Evolutionary conservation across 2,888 invertebrate genomes (phyloP), one percentile per base, ranked within the genome.

Genomic region (Allophyes oxyacanthae): DNA sequence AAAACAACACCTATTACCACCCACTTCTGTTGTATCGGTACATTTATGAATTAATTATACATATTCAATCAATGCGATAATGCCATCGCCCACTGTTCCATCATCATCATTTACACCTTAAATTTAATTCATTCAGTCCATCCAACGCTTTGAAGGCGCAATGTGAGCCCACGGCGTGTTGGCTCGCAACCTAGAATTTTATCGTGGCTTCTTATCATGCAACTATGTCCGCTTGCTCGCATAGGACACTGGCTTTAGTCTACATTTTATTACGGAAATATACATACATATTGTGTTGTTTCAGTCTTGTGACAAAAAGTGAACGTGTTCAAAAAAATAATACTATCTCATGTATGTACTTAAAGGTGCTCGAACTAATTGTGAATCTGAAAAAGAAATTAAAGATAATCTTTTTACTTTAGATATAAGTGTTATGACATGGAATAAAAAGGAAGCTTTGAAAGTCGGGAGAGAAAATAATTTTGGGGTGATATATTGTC

Each of bases 401-500:
- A 54, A 49, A 60, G 40, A 49, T 46, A 57, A 64, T 45, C 46
- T 28, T 51, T 40, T 63, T 42, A 62, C 48, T 62, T 56, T 48
- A 3, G 20, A 44, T 44, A 64, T 57, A 53, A 59, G 58, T 53
- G 32, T 49, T 42, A 66, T 61, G 56, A 52, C 42, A 67, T 66
- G 69, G 62, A 64, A 70, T 75, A 79, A 80, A 80, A 78, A 78
- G 73, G 55, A 77, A 73, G 83, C 84, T 86, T 87, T 84, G 85
- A 85, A 84, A 85, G 79, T 83, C 83, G 82, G 77, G 71, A 78
- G 77, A 83, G 85, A 86, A 85, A 88, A 89, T 88, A 89, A 88
- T 89, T 89, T 87, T 77, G 77, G 84, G 81, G 83, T 88, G 86
- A 88, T 88, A 86, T 88, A 88, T 87, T 82, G 83, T 86, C 85